Base-by-base conservation (phyloP, 2,797 vertebrate genomes). In the Notamacropus eugenii region DNA sequence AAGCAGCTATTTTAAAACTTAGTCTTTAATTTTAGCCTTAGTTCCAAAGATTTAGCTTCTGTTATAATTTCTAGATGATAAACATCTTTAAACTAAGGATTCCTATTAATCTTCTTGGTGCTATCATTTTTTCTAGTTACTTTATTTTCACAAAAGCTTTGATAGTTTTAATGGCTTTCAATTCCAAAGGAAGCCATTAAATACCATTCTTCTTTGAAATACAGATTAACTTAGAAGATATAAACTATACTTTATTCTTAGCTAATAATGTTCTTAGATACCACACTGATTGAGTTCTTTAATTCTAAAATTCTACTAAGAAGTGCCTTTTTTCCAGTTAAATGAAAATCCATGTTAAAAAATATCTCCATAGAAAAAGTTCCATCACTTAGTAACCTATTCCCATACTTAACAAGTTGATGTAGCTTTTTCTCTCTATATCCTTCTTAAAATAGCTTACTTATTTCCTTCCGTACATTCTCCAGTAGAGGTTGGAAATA, bases 1-100 rank as follows among this genome's bases (percentile, higher is more conserved):
- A 92, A 96, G 62, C 40, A 74, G 8, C 90, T 91, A n/a, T 93
- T 92, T 95, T 54, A 98, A 96, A 97, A 92, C 93, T 93, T 27
- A 55, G 90, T 40, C 57, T 31, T 96, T 82, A 93, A 82, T 96
- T 95, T 96, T 96, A 90, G 27, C 54, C 5, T 90, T 11, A 54
- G 29, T 95, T 28, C 92, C 90, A 92, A 91, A 50, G 22, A 50
- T 87, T 46, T 27, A 12, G 9, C 74, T 28, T 87, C 67, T 82
- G n/a, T 6, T 82, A 82, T 82, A 82, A 82, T 82, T 40, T 82
- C 19, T 24, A 82, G 67, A 46, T 82, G 74, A 27, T 50, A 87
- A 87, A 87, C 24, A 50, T 87, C 50, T 87, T 87, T 27, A 87
- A 87, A 87, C 24, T 50, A 87, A 87, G 24, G 24, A 87, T 87